Evolutionary conservation across 1,140 invertebrate species (phyloP).

Genomic region (Pseudomyrmex flavicornis): DNA sequence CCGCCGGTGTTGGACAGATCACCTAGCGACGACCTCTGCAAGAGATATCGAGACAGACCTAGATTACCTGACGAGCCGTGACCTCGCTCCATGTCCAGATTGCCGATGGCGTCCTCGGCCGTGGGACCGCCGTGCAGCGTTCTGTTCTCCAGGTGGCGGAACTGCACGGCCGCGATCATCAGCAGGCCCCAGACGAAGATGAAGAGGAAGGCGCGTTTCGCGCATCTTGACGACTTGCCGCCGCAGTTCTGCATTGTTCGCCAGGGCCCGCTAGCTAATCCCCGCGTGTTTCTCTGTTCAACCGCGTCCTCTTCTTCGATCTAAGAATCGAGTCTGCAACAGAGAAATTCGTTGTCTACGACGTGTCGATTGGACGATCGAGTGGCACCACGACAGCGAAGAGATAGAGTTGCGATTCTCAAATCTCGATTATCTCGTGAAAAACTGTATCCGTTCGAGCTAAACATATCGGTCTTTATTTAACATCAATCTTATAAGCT

Average conservation of each 20-base stretch:
- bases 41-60: slow-evolving; percentile 79
- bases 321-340: slow-evolving; percentile 44
- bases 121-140: slow-evolving; percentile 69
- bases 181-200: slow-evolving; percentile 84
- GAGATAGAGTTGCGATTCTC: not conserved
- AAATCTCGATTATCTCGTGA: too few relatives aligned
- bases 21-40: slow-evolving; percentile 70
- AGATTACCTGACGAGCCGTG: slow-evolving; percentile 77
- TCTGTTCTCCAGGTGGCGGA: slow-evolving; percentile 80
- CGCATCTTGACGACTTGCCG: slow-evolving; percentile 82
- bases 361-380: slow-evolving; percentile 14
- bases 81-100: slow-evolving; percentile 62
- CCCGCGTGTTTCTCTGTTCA: not conserved
- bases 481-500: too few relatives aligned
- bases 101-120: slow-evolving; percentile 73
- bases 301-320: slow-evolving; percentile 17
- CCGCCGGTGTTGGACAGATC: slow-evolving; percentile 65
- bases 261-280: not conserved
- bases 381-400: not conserved
- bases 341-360: not conserved
- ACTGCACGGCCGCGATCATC: slow-evolving; percentile 84
- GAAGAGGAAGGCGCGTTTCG: slow-evolving; percentile 84
- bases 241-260: slow-evolving; percentile 80
- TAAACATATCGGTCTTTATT: too few relatives aligned
- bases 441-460: too few relatives aligned